Evolutionary conservation across 2,888 invertebrate species (phyloP).

Genomic region (Trachelus tabidus): DNA sequence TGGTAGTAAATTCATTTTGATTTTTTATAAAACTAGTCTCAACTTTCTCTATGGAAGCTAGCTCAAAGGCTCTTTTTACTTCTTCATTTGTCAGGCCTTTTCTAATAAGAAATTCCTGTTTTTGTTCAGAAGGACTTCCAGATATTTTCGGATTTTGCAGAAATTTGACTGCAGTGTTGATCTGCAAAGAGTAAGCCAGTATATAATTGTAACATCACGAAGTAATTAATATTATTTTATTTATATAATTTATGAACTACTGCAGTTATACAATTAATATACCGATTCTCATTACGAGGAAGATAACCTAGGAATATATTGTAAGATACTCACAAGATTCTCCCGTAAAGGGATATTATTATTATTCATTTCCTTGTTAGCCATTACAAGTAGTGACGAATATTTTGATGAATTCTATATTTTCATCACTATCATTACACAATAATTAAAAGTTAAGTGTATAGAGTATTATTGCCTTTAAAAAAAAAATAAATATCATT

Average conservation of each 20-base stretch:
- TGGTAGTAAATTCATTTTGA: slow-evolving; percentile 44
- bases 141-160: slow-evolving; percentile 87
- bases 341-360: slow-evolving; percentile 49
- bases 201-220: neutral
- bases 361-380: slow-evolving; percentile 45
- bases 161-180: slow-evolving; percentile 87
- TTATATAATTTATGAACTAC: neutral
- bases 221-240: neutral
- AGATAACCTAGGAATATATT: slow-evolving; percentile 2
- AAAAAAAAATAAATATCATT: neutral
- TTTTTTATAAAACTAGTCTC: neutral
- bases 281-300: neutral
- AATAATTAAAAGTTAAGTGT: neutral
- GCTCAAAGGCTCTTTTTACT: slow-evolving; percentile 79
- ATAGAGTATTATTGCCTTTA: neutral
- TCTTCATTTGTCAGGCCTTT: slow-evolving; percentile 83
- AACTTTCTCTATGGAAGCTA: slow-evolving; percentile 62
- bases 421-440: neutral
- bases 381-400: slow-evolving; percentile 34
- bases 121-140: slow-evolving; percentile 80
- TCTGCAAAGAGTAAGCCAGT: slow-evolving; percentile 68
- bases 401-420: neutral
- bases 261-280: neutral
- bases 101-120: slow-evolving; percentile 80
- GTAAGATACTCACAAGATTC: slow-evolving; percentile 49